These are phyloP conservation scores for Sepiola atlantica DNA, from an alignment of 2,888 invertebrate genomes.

Conservation along the genomic window DNA sequence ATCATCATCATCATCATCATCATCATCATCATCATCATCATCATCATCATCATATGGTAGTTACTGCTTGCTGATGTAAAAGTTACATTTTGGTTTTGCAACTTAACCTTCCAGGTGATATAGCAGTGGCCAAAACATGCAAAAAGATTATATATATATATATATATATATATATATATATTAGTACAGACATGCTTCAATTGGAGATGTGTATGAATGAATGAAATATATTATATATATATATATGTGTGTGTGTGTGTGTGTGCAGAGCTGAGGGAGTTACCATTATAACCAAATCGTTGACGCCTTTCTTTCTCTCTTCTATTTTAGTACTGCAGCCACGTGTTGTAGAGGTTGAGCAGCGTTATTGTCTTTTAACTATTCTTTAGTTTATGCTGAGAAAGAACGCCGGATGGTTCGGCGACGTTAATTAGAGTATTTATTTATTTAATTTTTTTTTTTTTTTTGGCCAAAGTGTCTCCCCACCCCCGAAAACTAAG, in stretches of 20 bases:
- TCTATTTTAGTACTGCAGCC: not conserved
- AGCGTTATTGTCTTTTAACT: not conserved
- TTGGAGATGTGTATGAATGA: not conserved
- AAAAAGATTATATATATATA: not conserved
- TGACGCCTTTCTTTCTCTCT: not conserved
- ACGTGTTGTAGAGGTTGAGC: not conserved
- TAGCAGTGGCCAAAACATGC: not conserved
- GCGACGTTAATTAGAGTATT: not conserved
- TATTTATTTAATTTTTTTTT: not conserved
- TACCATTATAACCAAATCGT: not conserved
- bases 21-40: not conserved
- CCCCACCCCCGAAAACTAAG: not conserved
- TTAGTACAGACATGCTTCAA: not conserved
- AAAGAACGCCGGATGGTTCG: not conserved
- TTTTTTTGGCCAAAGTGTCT: not conserved
- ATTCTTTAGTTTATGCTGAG: not conserved
- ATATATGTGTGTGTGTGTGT: not conserved
- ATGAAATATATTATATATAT: not conserved
- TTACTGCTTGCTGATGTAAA: not conserved
- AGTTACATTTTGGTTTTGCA: not conserved
- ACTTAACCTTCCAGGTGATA: not conserved
- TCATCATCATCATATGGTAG: not conserved
- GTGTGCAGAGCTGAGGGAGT: not conserved
- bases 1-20: too few relatives aligned
- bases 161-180: too few relatives aligned